Evolutionary conservation across 2,797 vertebrate species (phyloP).

Genomic region (Oophaga sylvatica): DNA sequence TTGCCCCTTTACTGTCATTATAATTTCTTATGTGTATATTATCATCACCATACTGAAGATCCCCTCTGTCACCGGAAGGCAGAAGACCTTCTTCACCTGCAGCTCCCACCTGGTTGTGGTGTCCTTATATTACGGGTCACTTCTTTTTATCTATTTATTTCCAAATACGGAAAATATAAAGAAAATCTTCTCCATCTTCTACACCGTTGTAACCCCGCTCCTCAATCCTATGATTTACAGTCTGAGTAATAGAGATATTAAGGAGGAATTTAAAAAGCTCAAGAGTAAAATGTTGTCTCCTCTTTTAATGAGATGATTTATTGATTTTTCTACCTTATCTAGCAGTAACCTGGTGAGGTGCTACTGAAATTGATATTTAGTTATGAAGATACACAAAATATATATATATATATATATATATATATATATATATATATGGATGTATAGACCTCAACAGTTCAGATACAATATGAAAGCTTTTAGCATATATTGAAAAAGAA

Average conservation of each 20-base stretch:
- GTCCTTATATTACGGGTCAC: constrained; percentile 70
- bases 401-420: too few species aligned
- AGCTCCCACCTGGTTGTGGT: constrained; percentile 70
- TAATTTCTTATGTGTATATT: constrained; percentile 63
- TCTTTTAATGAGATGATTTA: too few species aligned
- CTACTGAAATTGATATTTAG: too few species aligned
- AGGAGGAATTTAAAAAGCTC: not conserved
- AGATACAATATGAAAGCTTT: too few species aligned
- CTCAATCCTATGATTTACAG: constrained; percentile 48
- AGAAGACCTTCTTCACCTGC: constrained; percentile 71
- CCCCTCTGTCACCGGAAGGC: constrained; percentile 60
- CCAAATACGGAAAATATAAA: constrained; percentile 60
- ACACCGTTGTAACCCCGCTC: constrained; percentile 28
- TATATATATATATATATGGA: too few species aligned
- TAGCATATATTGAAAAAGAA: too few species aligned
- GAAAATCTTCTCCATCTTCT: constrained; percentile 18
- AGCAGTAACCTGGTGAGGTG: too few species aligned
- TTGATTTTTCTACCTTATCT: too few species aligned
- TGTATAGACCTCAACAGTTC: too few species aligned
- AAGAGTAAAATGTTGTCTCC: too few species aligned
- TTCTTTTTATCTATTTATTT: constrained; percentile 70
- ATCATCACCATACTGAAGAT: constrained; percentile 62
- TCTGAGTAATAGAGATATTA: constrained; percentile 44
- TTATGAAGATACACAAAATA: too few species aligned
- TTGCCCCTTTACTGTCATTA: constrained; percentile 61